A percentile compares a stretch with the other conserved stretches of the same genome.
Evolutionary conservation across 2,888 invertebrate genomes (phyloP).

Genomic region (Agrochola lychnidis): DNA sequence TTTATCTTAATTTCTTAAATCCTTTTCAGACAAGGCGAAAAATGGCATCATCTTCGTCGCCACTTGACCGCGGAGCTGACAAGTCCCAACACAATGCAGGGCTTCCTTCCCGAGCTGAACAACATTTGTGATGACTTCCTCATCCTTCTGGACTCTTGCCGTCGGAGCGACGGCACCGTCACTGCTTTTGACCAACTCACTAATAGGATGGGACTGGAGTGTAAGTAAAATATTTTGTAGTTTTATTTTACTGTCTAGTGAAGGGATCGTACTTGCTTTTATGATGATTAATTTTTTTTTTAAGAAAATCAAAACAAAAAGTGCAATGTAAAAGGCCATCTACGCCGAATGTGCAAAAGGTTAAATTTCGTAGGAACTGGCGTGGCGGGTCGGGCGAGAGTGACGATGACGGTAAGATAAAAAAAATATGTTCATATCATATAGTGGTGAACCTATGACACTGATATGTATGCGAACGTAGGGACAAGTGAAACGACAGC

Average conservation of each 20-base stretch:
- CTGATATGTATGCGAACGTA: too few relatives aligned
- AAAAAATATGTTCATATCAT: too few relatives aligned
- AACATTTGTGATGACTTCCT: constrained; percentile 95
- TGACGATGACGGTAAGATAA: too few relatives aligned
- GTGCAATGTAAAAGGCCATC: too few relatives aligned
- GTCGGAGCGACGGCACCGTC: constrained; percentile 88
- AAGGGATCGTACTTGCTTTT: neutral
- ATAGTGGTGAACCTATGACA: too few relatives aligned
- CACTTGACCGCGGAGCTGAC: constrained; percentile 94
- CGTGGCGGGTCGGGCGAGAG: too few relatives aligned
- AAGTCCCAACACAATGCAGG: constrained; percentile 93
- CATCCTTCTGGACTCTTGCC: constrained; percentile 91
- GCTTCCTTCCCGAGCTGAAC: constrained; percentile 94
- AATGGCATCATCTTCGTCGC: constrained; percentile 94
- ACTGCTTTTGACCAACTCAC: constrained; percentile 93
- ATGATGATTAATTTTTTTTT: too few relatives aligned
- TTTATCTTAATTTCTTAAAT: neutral
- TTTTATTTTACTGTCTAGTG: neutral
- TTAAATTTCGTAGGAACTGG: too few relatives aligned
- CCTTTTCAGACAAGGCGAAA: constrained; percentile 92
- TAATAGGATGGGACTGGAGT: constrained; percentile 95
- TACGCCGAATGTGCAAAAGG: too few relatives aligned
- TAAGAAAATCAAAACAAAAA: too few relatives aligned
- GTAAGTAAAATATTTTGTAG: constrained; percentile 82
- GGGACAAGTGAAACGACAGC: too few relatives aligned